Conservation (phyloP, 2,113 vertebrate genomes). For the Mixornis gularis region DNA sequence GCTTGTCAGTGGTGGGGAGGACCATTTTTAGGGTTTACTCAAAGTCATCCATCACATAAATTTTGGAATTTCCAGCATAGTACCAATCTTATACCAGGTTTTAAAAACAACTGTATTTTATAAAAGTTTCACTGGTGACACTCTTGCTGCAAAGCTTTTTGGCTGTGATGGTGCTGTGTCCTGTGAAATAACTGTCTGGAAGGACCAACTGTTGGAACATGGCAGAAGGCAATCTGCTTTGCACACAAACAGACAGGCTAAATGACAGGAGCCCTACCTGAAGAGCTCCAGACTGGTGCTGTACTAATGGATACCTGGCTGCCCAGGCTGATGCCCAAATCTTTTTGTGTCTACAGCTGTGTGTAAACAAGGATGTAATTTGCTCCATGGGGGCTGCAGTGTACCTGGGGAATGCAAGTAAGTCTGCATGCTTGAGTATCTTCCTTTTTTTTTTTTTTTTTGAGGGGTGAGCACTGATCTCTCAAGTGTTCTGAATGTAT, state of each 20-base stretch:
- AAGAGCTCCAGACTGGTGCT: not conserved
- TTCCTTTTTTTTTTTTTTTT: too few species aligned
- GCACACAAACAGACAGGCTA: not conserved
- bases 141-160: not conserved
- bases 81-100: not conserved
- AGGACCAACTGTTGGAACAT: fast-evolving
- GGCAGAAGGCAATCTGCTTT: not conserved
- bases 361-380: conserved; percentile 91
- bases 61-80: not conserved
- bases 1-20: not conserved
- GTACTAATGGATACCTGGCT: not conserved
- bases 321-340: not conserved
- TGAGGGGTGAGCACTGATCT: not conserved
- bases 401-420: conserved; percentile 90
- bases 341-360: conserved; percentile 75
- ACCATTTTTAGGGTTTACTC: not conserved
- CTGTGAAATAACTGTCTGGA: not conserved
- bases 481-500: not conserved
- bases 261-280: not conserved
- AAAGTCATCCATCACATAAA: not conserved
- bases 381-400: conserved; percentile 80
- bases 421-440: conserved; percentile 54
- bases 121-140: not conserved
- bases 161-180: not conserved
- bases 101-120: not conserved